Percentiles rank a stretch among this genome's conserved stretches.
Evolutionary conservation across 2,113 vertebrate species (phyloP).

Genomic region (Dipodomys ordii): DNA sequence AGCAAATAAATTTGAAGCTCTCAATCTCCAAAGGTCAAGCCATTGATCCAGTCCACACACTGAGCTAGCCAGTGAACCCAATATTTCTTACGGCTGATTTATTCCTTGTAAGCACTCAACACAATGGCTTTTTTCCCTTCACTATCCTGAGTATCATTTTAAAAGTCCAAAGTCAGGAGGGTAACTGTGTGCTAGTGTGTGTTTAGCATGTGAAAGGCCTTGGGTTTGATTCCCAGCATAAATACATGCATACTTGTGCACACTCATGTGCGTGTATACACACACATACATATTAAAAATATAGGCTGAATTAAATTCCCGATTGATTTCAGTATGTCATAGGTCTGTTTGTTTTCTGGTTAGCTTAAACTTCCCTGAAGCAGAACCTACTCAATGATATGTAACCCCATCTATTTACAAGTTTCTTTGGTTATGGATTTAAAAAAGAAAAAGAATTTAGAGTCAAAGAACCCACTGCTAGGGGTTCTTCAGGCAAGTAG

Average conservation of each 20-base stretch:
- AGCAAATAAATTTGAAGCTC: conserved; percentile 49
- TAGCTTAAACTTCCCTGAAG: background rate
- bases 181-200: background rate
- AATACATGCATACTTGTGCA: no score
- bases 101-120: background rate
- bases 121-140: background rate
- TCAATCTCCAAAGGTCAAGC: conserved; percentile 59
- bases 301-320: conserved; percentile 8
- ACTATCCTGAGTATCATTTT: background rate
- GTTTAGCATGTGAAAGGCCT: no score
- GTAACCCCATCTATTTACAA: background rate
- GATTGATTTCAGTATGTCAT: background rate
- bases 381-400: background rate
- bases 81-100: conserved; percentile 21
- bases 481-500: background rate
- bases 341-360: background rate
- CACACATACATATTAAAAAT: no score
- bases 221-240: background rate
- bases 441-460: background rate
- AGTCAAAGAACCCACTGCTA: background rate
- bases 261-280: no score
- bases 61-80: background rate
- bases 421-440: background rate
- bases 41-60: background rate
- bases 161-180: background rate